Evolutionary conservation across 1,140 invertebrate genomes (phyloP).

Genomic region (Brachionus calyciflorus): DNA sequence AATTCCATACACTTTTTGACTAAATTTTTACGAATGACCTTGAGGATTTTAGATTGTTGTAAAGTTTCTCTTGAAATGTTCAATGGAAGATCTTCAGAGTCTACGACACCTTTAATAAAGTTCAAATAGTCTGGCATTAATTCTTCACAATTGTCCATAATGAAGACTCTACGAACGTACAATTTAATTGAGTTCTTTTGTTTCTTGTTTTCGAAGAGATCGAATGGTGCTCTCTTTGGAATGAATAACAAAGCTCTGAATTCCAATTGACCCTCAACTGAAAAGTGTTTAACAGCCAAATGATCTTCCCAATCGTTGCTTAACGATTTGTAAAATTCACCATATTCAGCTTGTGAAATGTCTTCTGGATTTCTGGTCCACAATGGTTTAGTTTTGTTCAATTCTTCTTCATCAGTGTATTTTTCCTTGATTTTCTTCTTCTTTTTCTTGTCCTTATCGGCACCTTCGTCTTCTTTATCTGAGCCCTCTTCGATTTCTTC

Average conservation of each 20-base stretch:
- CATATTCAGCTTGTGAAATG: slow-evolving; percentile 94
- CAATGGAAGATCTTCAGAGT: slow-evolving; percentile 92
- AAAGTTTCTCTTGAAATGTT: slow-evolving; percentile 99
- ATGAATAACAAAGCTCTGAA: slow-evolving; percentile 92
- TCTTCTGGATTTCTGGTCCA: slow-evolving; percentile 98
- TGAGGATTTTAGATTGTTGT: slow-evolving; percentile 96
- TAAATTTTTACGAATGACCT: slow-evolving; percentile 94
- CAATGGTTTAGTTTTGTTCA: slow-evolving; percentile 98
- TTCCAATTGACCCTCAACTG: slow-evolving; percentile 94
- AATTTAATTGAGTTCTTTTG: slow-evolving; percentile 97
- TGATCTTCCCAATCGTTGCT: slow-evolving; percentile 99
- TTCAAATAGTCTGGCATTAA: slow-evolving; percentile 96
- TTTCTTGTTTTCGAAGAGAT: slow-evolving; percentile 97
- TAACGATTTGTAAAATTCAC: slow-evolving; percentile 97
- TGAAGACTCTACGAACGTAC: slow-evolving; percentile 92
- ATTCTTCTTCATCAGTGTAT: slow-evolving; percentile 92
- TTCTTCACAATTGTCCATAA: slow-evolving; percentile 99
- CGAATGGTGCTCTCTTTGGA: slow-evolving; percentile 89
- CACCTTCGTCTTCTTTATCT: slow-evolving; percentile 51
- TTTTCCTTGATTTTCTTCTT: slow-evolving; percentile 92
- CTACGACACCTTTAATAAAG: slow-evolving; percentile 94
- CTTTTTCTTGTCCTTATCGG: slow-evolving; percentile 61
- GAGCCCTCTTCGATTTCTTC: slow-evolving; percentile 51
- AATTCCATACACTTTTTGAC: slow-evolving; percentile 98
- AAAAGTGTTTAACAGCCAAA: slow-evolving; percentile 96